Percentiles rank a stretch among this genome's conserved stretches.
Conservation (phyloP, 2,797 vertebrate genomes). For the Ptychadena robeensis region DNA sequence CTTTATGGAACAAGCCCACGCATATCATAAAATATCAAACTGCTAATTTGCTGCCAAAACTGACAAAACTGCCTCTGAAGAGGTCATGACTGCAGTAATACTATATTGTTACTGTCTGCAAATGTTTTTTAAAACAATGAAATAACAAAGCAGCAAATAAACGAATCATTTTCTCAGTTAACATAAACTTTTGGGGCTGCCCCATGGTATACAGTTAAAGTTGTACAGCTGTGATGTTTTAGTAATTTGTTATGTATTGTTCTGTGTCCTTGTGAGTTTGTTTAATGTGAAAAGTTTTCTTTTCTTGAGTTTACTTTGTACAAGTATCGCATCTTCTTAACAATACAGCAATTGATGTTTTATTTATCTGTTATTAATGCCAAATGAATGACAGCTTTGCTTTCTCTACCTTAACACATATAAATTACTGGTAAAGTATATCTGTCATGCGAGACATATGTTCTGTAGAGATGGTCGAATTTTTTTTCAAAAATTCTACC, state of each 20-base stretch:
- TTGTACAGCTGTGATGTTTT: not conserved
- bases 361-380: not conserved
- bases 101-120: constrained; percentile 28
- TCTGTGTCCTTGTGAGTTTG: not conserved
- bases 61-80: constrained; percentile 42
- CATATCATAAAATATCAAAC: constrained; percentile 50
- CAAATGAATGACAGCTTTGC: not conserved
- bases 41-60: constrained; percentile 52
- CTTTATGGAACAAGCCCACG: constrained; percentile 43
- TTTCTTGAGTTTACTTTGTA: not conserved
- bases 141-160: constrained; percentile 18
- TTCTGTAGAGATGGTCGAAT: too few relatives aligned
- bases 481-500: too few relatives aligned
- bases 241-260: not conserved
- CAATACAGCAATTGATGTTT: not conserved
- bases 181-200: constrained; percentile 21
- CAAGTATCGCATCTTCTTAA: not conserved
- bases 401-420: not conserved
- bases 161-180: constrained; percentile 25
- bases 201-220: not conserved
- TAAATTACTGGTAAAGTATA: not conserved
- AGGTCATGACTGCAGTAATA: constrained; percentile 47
- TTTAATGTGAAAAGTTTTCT: not conserved
- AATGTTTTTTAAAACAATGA: constrained; percentile 39
- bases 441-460: not conserved